Conservation (phyloP, 2,797 vertebrate genomes). For the Pipistrellus pipistrellus region DNA sequence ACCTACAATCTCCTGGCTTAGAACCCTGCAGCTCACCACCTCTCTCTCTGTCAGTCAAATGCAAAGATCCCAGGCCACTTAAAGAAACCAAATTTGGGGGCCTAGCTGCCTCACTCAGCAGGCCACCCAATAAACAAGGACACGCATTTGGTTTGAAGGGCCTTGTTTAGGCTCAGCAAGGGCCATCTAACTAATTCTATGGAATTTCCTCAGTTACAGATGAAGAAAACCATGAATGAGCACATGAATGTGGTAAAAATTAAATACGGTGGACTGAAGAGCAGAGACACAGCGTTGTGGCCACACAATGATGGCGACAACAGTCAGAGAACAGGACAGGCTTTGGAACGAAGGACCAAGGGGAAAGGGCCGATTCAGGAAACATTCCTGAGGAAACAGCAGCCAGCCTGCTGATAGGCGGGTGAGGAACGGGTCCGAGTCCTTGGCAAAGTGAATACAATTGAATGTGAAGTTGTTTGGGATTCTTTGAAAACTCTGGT, state of each 20-base stretch:
- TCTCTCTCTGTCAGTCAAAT: neutral
- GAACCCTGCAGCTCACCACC: neutral
- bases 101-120: neutral
- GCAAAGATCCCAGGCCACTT: neutral
- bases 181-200: neutral
- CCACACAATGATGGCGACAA: neutral
- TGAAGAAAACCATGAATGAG: neutral
- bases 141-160: neutral
- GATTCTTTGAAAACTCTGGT: slow-evolving; percentile 44
- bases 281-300: neutral
- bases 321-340: neutral
- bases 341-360: neutral
- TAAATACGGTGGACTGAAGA: neutral
- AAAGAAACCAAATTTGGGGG: neutral
- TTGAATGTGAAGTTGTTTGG: slow-evolving; percentile 6
- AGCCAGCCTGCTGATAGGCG: neutral
- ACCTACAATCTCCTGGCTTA: neutral
- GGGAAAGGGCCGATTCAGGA: neutral
- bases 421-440: neutral
- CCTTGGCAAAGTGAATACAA: slow-evolving; percentile 1
- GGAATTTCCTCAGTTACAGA: neutral
- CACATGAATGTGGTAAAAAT: neutral
- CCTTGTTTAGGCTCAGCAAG: neutral
- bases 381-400: neutral
- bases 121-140: neutral